Evolutionary conservation across 2,888 invertebrate species (phyloP).

Genomic region (Zygothrica quintamaculata): DNA sequence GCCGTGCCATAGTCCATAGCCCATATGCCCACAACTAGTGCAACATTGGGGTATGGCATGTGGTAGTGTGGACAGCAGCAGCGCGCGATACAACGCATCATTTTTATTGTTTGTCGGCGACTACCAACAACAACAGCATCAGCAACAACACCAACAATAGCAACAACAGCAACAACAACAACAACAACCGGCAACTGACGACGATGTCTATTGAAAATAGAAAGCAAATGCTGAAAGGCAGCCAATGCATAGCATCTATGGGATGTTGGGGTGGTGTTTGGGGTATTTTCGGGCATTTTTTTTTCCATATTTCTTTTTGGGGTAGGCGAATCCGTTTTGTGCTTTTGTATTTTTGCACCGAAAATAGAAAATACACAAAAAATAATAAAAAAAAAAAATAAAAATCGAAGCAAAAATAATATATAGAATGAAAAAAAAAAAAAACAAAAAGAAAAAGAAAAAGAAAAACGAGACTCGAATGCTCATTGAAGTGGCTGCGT

Average conservation of each 20-base stretch:
- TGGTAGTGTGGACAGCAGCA: slow-evolving; percentile 68
- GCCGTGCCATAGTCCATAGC: slow-evolving; percentile 44
- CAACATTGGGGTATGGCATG: slow-evolving; percentile 6
- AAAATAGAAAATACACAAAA: slow-evolving; percentile 60
- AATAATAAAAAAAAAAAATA: slow-evolving; percentile 1
- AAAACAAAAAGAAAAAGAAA: slow-evolving; percentile 56
- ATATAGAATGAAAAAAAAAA: too few relatives aligned
- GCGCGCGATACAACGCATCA: slow-evolving; percentile 76
- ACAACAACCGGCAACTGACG: slow-evolving; percentile 50
- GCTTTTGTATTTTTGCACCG: slow-evolving; percentile 75
- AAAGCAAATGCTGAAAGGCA: slow-evolving; percentile 73
- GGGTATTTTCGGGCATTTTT: too few relatives aligned
- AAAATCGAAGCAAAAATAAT: too few relatives aligned
- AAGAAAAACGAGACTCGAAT: slow-evolving; percentile 54
- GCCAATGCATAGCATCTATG: not conserved
- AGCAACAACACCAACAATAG: slow-evolving; percentile 33
- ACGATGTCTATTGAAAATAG: slow-evolving; percentile 74
- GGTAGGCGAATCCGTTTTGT: slow-evolving; percentile 54
- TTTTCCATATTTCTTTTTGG: too few relatives aligned
- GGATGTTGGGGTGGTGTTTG: not conserved
- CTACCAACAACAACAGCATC: slow-evolving; percentile 34
- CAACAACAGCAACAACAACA: slow-evolving; percentile 47
- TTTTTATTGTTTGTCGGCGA: slow-evolving; percentile 74
- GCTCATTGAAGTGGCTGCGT: slow-evolving; percentile 71
- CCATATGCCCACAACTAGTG: slow-evolving; percentile 5